Evolutionary conservation across 2,888 invertebrate genomes (phyloP).

Genomic region (Drosophila infuscata): DNA sequence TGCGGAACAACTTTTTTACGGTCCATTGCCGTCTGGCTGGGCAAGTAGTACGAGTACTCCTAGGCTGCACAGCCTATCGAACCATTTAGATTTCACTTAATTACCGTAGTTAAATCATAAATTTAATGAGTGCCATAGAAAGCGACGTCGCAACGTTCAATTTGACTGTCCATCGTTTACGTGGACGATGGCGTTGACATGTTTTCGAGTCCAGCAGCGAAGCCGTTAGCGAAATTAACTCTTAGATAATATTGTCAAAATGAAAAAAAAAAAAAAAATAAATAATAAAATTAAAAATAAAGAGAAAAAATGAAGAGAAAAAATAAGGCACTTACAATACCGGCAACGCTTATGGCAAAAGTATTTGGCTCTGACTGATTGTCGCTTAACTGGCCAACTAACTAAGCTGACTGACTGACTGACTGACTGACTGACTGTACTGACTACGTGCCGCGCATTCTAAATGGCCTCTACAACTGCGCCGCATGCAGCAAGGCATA

Average conservation of each 20-base stretch:
- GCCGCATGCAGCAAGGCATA: slow-evolving; percentile 1
- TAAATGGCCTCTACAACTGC: slow-evolving; percentile 40
- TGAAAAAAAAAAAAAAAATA: slow-evolving; percentile 9
- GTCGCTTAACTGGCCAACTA: slow-evolving; percentile 24
- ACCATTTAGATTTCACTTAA: slow-evolving; percentile 77
- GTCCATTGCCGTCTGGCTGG: slow-evolving; percentile 43
- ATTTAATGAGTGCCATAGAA: slow-evolving; percentile 68
- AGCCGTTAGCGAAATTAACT: slow-evolving; percentile 75
- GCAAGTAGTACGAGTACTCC: slow-evolving; percentile 17
- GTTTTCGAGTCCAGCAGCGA: slow-evolving; percentile 51
- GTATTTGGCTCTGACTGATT: slow-evolving; percentile 29
- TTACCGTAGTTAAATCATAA: slow-evolving; percentile 75
- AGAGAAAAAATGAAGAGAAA: neutral
- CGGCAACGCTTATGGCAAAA: slow-evolving; percentile 57
- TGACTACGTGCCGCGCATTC: slow-evolving; percentile 65
- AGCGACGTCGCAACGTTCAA: slow-evolving; percentile 45
- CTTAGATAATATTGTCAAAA: slow-evolving; percentile 69
- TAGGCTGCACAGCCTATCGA: slow-evolving; percentile 49
- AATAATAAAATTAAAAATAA: neutral
- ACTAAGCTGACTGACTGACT: slow-evolving; percentile 12
- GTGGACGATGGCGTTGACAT: slow-evolving; percentile 32
- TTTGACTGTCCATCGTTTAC: slow-evolving; percentile 21
- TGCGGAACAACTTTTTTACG: slow-evolving; percentile 53
- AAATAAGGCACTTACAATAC: slow-evolving; percentile 21
- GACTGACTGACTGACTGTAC: slow-evolving; percentile 3